phyloP scores from a whole-genome alignment of 2,113 vertebrate genomes.

The Anoura caudifer region DNA sequence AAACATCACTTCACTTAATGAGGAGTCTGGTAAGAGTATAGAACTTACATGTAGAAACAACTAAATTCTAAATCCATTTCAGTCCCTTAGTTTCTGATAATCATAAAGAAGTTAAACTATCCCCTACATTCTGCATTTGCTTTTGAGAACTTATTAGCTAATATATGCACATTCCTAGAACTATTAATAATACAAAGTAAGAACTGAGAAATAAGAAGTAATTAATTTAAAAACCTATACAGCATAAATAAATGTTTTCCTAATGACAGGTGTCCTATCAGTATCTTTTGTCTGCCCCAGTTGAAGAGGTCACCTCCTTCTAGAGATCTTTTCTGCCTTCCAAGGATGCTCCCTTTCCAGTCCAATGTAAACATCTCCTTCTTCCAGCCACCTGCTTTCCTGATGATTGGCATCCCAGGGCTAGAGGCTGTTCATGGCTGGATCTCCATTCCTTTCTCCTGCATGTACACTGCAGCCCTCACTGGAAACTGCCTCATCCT shows the following conservation, averaged over 20 bases:
- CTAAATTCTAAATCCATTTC: neutral
- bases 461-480: conserved; percentile 69
- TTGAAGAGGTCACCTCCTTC: neutral
- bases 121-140: neutral
- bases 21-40: neutral
- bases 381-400: conserved; percentile 74
- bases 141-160: neutral
- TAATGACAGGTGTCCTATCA: neutral
- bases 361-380: conserved; percentile 65
- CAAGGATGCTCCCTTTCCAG: neutral
- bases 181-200: neutral
- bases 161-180: neutral
- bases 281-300: neutral
- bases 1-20: neutral
- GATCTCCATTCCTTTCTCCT: conserved; percentile 80
- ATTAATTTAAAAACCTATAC: neutral
- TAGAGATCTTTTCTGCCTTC: neutral
- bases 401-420: conserved; percentile 77
- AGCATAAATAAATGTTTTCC: neutral
- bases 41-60: neutral
- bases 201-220: neutral
- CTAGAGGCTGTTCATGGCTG: conserved; percentile 66
- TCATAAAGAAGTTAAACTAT: neutral
- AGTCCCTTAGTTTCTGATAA: neutral
- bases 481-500: conserved; percentile 77